phyloP scores from a whole-genome alignment of 2,797 vertebrate species.

The Mustela erminea region DNA sequence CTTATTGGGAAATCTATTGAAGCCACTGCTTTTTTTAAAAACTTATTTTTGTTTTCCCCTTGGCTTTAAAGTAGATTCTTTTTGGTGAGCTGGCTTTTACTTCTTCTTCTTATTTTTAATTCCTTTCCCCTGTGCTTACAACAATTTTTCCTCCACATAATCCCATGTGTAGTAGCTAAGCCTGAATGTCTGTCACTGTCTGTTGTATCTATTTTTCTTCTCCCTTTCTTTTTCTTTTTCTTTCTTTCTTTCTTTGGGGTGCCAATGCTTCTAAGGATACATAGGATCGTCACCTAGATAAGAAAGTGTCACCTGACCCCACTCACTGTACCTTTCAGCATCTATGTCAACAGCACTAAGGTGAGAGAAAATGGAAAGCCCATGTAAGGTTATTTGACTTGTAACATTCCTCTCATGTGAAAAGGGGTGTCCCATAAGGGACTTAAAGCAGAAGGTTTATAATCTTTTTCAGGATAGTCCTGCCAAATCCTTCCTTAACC shows the following conservation, averaged over 20 bases:
- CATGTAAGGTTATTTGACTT: background rate
- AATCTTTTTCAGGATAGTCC: background rate
- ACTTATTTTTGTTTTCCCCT: background rate
- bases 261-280: background rate
- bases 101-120: background rate
- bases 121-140: background rate
- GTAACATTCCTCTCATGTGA: background rate
- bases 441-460: background rate
- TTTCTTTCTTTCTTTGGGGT: background rate
- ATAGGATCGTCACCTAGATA: background rate
- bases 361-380: background rate
- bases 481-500: background rate
- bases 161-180: background rate
- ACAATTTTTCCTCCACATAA: background rate
- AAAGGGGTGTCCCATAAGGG: background rate
- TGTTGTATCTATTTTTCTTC: background rate
- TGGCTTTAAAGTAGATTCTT: background rate
- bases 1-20: background rate
- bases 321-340: background rate
- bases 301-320: fast-evolving
- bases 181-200: background rate
- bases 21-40: background rate
- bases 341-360: background rate
- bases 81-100: background rate
- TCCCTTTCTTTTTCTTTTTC: background rate